Evolutionary conservation across 2,888 invertebrate genomes (phyloP).

Genomic region (Drosophila anomalata): DNA sequence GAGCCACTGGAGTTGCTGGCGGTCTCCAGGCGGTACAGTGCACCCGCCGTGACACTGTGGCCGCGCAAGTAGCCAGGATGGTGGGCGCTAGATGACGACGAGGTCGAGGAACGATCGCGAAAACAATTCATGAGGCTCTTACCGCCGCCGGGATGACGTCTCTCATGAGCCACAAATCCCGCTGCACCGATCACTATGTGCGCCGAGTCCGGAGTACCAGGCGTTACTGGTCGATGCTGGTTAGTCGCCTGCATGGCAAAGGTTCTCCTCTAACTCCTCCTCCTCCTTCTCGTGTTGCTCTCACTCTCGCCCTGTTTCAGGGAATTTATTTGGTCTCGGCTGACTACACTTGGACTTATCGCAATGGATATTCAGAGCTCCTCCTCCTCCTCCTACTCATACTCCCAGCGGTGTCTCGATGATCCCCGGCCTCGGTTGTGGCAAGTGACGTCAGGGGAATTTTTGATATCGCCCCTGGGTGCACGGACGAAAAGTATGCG

Average conservation of each 20-base stretch:
- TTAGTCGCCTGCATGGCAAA: conserved; percentile 24
- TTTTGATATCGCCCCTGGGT: conserved; percentile 9
- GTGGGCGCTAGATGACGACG: conserved; percentile 31
- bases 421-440: neutral
- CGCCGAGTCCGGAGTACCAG: conserved; percentile 75
- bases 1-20: conserved; percentile 30
- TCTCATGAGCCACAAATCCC: conserved; percentile 70
- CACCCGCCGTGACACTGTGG: conserved; percentile 48
- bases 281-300: too few species aligned
- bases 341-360: conserved; percentile 25
- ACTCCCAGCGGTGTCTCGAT: neutral
- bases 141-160: conserved; percentile 50
- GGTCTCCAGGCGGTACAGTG: conserved; percentile 49
- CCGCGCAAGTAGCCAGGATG: conserved; percentile 67
- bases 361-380: neutral
- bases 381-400: neutral
- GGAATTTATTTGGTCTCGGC: conserved; percentile 13
- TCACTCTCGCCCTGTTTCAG: neutral
- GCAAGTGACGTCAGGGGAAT: conserved; percentile 34
- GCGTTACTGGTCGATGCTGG: conserved; percentile 60
- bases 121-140: conserved; percentile 82
- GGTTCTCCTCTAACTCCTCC: neutral
- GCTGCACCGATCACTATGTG: conserved; percentile 75
- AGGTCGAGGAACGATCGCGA: conserved; percentile 78
- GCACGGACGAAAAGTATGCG: neutral